Percentiles rank a stretch among this genome's conserved stretches.
phyloP scores from a whole-genome alignment of 2,888 invertebrate species.

The Hirtodrosophila histrioides region DNA sequence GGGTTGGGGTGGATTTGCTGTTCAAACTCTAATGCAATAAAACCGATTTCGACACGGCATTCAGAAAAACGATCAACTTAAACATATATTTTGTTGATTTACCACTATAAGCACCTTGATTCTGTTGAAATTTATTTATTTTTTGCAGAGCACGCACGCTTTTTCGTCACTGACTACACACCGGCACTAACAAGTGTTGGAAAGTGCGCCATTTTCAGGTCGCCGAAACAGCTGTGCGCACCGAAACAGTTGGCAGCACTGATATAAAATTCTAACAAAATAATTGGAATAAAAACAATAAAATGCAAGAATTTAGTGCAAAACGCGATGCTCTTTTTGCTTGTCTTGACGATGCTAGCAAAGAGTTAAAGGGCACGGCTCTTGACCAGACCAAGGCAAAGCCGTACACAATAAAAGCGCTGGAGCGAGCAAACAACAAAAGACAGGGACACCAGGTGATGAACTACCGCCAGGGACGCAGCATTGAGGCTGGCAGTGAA shows the following conservation, averaged over 20 bases:
- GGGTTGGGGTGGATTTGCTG: slow-evolving; percentile 8
- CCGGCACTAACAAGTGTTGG: slow-evolving; percentile 49
- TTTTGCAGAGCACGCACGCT: slow-evolving; percentile 40
- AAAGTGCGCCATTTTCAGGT: neutral
- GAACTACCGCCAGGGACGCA: slow-evolving; percentile 63
- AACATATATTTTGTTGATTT: neutral
- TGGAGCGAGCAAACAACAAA: slow-evolving; percentile 82
- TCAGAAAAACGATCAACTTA: neutral
- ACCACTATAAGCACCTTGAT: slow-evolving; percentile 28
- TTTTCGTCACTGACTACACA: slow-evolving; percentile 30
- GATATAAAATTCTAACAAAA: slow-evolving; percentile 70
- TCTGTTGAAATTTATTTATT: slow-evolving; percentile 19
- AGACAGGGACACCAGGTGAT: slow-evolving; percentile 55
- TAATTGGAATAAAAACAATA: slow-evolving; percentile 21
- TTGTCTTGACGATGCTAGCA: slow-evolving; percentile 88
- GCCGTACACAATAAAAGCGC: slow-evolving; percentile 78
- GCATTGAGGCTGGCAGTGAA: slow-evolving; percentile 36
- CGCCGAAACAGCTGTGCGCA: slow-evolving; percentile 30
- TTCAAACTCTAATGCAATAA: neutral
- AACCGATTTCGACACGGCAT: neutral
- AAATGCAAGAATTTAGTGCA: slow-evolving; percentile 85
- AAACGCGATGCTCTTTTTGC: slow-evolving; percentile 90
- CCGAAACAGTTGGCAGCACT: slow-evolving; percentile 33
- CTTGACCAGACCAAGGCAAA: slow-evolving; percentile 78
- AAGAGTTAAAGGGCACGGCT: slow-evolving; percentile 84